Base-by-base conservation (phyloP, 2,797 vertebrate species). In the Amazona finschi region DNA sequence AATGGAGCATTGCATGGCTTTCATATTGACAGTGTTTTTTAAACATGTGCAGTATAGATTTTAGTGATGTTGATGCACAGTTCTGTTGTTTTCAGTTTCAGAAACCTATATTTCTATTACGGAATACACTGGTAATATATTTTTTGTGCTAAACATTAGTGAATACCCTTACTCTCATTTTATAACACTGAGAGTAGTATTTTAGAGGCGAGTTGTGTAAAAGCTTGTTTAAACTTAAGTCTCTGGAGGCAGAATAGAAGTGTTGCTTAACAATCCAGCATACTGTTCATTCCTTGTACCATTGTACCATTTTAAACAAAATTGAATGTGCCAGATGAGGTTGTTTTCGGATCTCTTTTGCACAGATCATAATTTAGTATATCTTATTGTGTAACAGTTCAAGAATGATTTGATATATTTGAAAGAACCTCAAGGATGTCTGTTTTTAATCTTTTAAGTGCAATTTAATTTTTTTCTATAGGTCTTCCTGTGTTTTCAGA, bases 401-500 rank as follows among this genome's bases (percentile, higher is more conserved):
- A 96, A 88, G 89, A 93, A 94, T 94, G 81, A 39, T 91, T 96
- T 91, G 95, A 64, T 97, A 58, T 97, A 94, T 97, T 97, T 97
- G 84, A 97, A 97, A 93, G 91, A 97, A 97, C 89, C 81, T 96
- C 53, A 81, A 94, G 80, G 83, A 92, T 96, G 94, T 95, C 97
- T 98, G 97, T 74, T 98, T 97, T 96, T 97, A 97, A 97, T 97
- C 92, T 97, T 95, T 97, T 97, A 96, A 97, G 78, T 92, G 72
- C 72, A 60, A 94, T 97, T 97, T 96, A 94, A 92, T 96, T 96
- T 97, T 97, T 96, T 96, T 92, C 92, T 94, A 61, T 98, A 99
- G 99, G 99, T 99, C 77, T 99, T 98, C 97, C 98, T 99, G 93
- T 99, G 99, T 98, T 99, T 99, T 98, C 99, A 99, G 98, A 99